Conservation (phyloP, 1,140 invertebrate species). For the Leptinotarsa lineolata region DNA sequence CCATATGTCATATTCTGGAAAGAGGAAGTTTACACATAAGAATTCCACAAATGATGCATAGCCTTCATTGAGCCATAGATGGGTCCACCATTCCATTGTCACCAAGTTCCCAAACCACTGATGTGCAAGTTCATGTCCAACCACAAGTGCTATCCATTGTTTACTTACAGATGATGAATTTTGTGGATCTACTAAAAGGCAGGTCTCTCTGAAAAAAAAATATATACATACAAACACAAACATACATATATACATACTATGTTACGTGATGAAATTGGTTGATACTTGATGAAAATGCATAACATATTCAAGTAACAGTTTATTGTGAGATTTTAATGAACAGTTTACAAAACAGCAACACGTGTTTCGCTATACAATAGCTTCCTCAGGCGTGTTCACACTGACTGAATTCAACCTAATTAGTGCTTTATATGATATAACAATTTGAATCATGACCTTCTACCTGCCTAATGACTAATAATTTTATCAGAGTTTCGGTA, state of each 20-base stretch:
- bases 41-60: slow-evolving; percentile 91
- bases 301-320: too few species aligned
- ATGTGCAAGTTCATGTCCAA: slow-evolving; percentile 87
- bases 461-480: too few species aligned
- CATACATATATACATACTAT: not conserved
- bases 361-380: too few species aligned
- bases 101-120: slow-evolving; percentile 91
- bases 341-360: too few species aligned
- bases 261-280: too few species aligned
- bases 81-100: slow-evolving; percentile 90
- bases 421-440: too few species aligned
- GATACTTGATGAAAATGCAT: too few species aligned
- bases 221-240: slow-evolving; percentile 14
- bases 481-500: too few species aligned
- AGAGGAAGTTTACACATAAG: slow-evolving; percentile 83
- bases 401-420: too few species aligned
- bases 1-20: slow-evolving; percentile 93
- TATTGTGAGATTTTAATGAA: too few species aligned
- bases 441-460: too few species aligned
- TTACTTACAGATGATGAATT: slow-evolving; percentile 82
- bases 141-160: slow-evolving; percentile 85
- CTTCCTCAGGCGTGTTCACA: too few species aligned
- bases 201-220: slow-evolving; percentile 72
- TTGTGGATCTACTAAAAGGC: slow-evolving; percentile 79
- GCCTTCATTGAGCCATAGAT: slow-evolving; percentile 90